phyloP scores from a whole-genome alignment of 2,797 vertebrate species.

The Aeoliscus strigatus region DNA sequence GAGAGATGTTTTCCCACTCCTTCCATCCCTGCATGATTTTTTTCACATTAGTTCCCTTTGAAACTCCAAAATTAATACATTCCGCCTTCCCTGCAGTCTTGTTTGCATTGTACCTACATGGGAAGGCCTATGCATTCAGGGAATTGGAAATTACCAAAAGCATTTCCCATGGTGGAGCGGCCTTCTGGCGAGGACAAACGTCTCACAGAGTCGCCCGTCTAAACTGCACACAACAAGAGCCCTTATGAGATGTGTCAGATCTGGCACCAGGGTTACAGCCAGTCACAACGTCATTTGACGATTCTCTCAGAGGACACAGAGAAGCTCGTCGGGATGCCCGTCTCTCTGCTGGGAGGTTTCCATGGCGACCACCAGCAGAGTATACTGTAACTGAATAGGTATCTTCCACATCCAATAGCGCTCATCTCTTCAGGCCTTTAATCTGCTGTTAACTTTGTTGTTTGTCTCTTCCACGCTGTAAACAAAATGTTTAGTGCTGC shows the following conservation, averaged over 20 bases:
- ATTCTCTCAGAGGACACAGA: slow-evolving; percentile 60
- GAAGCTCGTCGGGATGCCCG: slow-evolving; percentile 70
- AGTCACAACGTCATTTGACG: slow-evolving; percentile 73
- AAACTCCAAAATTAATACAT: slow-evolving; percentile 40
- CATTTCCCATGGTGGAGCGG: slow-evolving; percentile 15
- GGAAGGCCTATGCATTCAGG: slow-evolving; percentile 9
- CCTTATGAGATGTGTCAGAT: slow-evolving; percentile 35
- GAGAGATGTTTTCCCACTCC: slow-evolving; percentile 73
- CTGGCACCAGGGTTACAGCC: slow-evolving; percentile 54
- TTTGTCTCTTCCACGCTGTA: too few relatives aligned
- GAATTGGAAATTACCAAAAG: slow-evolving; percentile 16
- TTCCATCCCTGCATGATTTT: slow-evolving; percentile 61
- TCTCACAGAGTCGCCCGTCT: slow-evolving; percentile 3
- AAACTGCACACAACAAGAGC: slow-evolving; percentile 39
- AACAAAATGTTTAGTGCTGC: too few relatives aligned
- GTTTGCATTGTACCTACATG: slow-evolving; percentile 17
- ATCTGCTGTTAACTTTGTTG: too few relatives aligned
- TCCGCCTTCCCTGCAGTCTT: slow-evolving; percentile 4
- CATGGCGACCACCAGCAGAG: slow-evolving; percentile 78
- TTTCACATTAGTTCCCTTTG: slow-evolving; percentile 42
- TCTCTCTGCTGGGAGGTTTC: slow-evolving; percentile 60
- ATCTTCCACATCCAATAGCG: too few relatives aligned
- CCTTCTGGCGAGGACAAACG: slow-evolving; percentile 10
- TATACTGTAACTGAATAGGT: slow-evolving; percentile 78
- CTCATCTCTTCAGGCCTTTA: too few relatives aligned